Base-by-base conservation (phyloP, 2,113 vertebrate genomes). In the Muscicapa adusta region DNA sequence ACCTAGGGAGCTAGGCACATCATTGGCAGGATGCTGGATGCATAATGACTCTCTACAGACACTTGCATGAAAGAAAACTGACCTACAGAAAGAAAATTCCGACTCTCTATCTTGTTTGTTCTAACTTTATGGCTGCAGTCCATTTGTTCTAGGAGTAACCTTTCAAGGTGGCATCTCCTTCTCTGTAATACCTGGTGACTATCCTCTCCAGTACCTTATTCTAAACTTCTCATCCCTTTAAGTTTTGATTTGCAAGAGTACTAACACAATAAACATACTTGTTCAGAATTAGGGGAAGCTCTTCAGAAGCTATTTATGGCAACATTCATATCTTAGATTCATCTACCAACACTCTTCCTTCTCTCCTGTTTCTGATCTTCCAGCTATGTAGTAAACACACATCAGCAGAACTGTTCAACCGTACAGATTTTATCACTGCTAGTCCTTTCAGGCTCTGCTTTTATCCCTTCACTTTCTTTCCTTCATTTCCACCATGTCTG, bases 401-500 rank as follows among this genome's bases (percentile, higher is more conserved):
- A 72, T 1, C 28, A 54, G 53, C 0, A 65, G 12, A 91, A 75
- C 2, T 58, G 16, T 71, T 76, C 14, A 76, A 42, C 14, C 43
- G 57, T 19, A 72, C 12, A 51, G 47, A 33, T 71, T 62, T 60
- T 81, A 67, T n/a, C 34, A 47, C 24, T 38, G 2, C 5, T 65
- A 50, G 26, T 79, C 12, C 51, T 61, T 75, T 79, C 25, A 63
- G 22, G 31, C 9, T 76, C 25, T 73, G 23, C 14, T 71, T 91
- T 65, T 22, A 16, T 6, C 25, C 25, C 3, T 8, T 2, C 6
- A 11, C 31, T 85, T 77, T 65, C 34, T 45, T 80, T 67, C 7
- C 13, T 28, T 75, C 19, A 40, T 26, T 63, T 75, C 9, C 16
- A 45, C 25, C 11, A 9, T 0, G 0, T 42, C 51, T 48, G 14